Evolutionary conservation across 2,797 vertebrate species (phyloP), one percentile per base, ranked within the genome.

Genomic region (Pangasius sanitwongsei): DNA sequence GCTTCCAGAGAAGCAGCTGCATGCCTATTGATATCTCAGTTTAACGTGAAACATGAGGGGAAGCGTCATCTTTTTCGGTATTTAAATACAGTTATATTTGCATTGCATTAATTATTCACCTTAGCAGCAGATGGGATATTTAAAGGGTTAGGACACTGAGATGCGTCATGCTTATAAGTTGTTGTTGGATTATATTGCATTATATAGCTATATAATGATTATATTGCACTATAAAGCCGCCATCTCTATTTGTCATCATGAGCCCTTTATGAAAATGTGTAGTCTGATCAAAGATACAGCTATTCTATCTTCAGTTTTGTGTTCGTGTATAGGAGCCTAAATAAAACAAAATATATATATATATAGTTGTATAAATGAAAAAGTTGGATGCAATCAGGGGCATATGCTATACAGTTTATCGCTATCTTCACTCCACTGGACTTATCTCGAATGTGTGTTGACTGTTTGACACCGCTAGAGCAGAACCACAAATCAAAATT

Each of bases 11-110:
- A 84, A 70, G 57, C 86, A 90, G 88, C 90, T 91, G 87, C 63
- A 86, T 16, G 77, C 12, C 70, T 88, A 90, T 91, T 92, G 91
- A 89, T 88, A 89, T 89, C 69, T 85, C 41, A 72, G 85, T 83
- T 83, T 53, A 13, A 34, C 61, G 70, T 23, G 11, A 88, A 90
- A 83, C 1, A 31, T 85, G 80, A 89, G 41, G 86, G 69, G 82
- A 77, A 63, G 67, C 41, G 85, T 63, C 44, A 48, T 86, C 20
- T 74, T 80, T 89, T 86, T 91, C 90, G 90, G 89, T 92, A 87
- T 91, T 92, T 91, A 88, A 92, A 89, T 72, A 55, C 55, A 89
- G 90, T 93, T 91, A 92, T 90, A 91, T 89, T 69, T 88, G 90
- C 87, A 88, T 88, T 48, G n/a, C 87, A 90, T 91, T 88, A 92